Percentiles rank a stretch among this genome's conserved stretches.
These are phyloP conservation scores for Apostichopus japonicus DNA, from an alignment of 35 echinoderm and acorn worm genomes.

Conservation along the genomic window DNA sequence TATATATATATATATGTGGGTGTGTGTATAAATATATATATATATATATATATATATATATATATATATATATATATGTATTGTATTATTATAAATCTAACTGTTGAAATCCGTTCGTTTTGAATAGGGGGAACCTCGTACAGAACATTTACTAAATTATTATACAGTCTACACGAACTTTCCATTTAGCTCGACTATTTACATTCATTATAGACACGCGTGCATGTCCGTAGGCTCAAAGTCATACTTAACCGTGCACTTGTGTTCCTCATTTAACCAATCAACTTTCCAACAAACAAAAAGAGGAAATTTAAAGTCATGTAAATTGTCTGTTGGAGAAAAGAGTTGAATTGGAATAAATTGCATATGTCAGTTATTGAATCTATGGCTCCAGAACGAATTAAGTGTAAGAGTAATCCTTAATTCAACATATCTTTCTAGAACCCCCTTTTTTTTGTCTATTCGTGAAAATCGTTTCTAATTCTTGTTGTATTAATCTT, in stretches of 20 bases:
- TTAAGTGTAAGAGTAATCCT: neutral
- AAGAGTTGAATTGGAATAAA: neutral
- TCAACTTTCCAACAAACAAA: neutral
- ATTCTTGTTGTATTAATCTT: neutral
- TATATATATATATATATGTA: no score
- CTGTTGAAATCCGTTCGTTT: no score
- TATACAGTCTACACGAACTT: neutral
- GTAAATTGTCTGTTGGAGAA: slow-evolving; percentile 2
- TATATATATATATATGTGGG: no score
- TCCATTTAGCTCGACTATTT: neutral
- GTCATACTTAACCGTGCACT: neutral
- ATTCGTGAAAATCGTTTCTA: neutral
- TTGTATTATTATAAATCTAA: no score
- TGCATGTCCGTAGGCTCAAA: neutral
- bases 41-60: no score
- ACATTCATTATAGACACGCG: neutral
- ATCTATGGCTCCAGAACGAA: neutral
- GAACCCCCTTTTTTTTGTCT: neutral
- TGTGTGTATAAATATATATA: no score
- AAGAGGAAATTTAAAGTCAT: neutral
- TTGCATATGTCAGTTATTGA: slow-evolving; percentile 30
- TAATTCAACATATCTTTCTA: neutral
- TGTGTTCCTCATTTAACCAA: neutral
- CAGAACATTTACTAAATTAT: no score
- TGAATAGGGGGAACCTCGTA: no score